These are phyloP conservation scores for Dendrophyllia cribrosa DNA, from an alignment of 64 coral and sea anemone species.

Conservation along the genomic window DNA sequence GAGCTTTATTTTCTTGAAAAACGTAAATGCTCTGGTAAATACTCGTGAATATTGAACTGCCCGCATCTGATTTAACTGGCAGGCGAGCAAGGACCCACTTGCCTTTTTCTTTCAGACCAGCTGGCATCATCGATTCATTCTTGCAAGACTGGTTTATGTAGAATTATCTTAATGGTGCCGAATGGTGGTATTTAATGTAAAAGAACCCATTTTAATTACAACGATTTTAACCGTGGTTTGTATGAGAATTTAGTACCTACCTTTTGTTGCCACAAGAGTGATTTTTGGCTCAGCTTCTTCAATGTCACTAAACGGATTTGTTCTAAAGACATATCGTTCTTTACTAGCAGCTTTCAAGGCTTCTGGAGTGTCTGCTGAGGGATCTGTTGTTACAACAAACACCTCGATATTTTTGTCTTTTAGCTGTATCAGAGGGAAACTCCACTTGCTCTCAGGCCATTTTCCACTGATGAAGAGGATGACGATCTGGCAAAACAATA, in stretches of 20 bases:
- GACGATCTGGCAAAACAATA: background rate
- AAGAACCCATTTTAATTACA: background rate
- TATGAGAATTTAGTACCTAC: background rate
- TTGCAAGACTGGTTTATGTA: too few species aligned
- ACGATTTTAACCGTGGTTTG: too few species aligned
- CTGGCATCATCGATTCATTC: too few species aligned
- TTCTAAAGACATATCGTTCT: constrained; percentile 34
- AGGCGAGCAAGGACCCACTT: too few species aligned
- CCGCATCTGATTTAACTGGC: too few species aligned
- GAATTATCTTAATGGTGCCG: too few species aligned
- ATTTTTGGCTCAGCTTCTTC: constrained; percentile 46
- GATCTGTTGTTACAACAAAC: constrained; percentile 36
- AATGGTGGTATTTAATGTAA: too few species aligned
- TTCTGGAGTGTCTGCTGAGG: constrained; percentile 23
- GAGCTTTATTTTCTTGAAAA: too few species aligned
- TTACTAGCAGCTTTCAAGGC: constrained; percentile 5
- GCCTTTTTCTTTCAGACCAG: too few species aligned
- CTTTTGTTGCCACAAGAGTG: constrained; percentile 2
- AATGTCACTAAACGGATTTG: constrained; percentile 19
- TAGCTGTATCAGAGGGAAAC: constrained; percentile 11
- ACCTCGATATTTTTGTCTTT: constrained; percentile 1
- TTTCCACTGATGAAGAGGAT: constrained; percentile 51
- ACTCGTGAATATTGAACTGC: too few species aligned
- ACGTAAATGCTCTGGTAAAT: too few species aligned
- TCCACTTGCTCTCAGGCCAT: constrained; percentile 36